Conservation (phyloP, 2,888 invertebrate genomes). For the Drosophila pseudotalamancana region DNA sequence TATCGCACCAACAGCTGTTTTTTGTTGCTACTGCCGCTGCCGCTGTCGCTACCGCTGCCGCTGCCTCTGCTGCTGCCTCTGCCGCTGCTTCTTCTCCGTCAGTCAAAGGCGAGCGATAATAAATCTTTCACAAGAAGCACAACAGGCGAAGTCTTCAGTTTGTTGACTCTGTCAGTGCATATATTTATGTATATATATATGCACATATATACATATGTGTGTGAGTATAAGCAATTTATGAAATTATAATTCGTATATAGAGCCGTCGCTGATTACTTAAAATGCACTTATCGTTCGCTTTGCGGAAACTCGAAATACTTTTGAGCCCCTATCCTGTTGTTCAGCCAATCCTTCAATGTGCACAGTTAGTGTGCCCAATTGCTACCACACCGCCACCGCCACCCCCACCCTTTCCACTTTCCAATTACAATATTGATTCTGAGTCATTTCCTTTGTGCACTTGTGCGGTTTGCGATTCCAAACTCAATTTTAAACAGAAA, state of each 20-base stretch:
- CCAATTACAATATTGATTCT: slow-evolving; percentile 31
- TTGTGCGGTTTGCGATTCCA: slow-evolving; percentile 64
- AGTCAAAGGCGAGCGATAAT: slow-evolving; percentile 45
- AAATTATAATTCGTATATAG: slow-evolving; percentile 30
- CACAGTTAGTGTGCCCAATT: background rate
- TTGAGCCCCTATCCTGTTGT: slow-evolving; percentile 44
- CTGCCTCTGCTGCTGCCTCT: slow-evolving; percentile 1
- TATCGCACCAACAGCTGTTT: no score
- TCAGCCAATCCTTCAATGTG: slow-evolving; percentile 4
- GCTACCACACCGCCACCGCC: background rate
- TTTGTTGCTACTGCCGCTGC: background rate
- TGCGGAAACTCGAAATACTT: slow-evolving; percentile 53
- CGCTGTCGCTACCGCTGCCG: background rate
- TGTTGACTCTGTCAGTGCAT: slow-evolving; percentile 42
- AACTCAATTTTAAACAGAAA: slow-evolving; percentile 30
- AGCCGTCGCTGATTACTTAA: slow-evolving; percentile 42
- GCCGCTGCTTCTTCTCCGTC: slow-evolving; percentile 47
- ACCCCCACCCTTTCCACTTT: no score
- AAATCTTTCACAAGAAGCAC: slow-evolving; percentile 38
- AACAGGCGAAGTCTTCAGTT: slow-evolving; percentile 25
- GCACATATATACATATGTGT: background rate
- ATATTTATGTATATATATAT: background rate
- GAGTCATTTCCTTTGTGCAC: slow-evolving; percentile 73
- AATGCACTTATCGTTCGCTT: slow-evolving; percentile 51
- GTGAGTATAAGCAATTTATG: slow-evolving; percentile 12